Conservation (phyloP, 2,888 invertebrate genomes). For the Chrysomela aeneicollis region DNA sequence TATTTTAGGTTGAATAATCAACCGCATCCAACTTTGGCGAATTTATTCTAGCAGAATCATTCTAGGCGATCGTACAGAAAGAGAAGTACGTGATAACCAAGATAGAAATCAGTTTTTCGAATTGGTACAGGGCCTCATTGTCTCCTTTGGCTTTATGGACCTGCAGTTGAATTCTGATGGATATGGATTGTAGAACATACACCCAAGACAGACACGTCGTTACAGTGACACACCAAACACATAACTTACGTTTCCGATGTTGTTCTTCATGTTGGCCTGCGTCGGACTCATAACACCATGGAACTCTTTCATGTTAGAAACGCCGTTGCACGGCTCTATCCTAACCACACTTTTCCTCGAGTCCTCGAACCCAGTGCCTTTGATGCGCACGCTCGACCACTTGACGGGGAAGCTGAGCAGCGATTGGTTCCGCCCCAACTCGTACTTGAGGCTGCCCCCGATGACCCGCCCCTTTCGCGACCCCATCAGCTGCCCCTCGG, state of each 20-base stretch:
- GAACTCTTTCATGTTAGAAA: conserved; percentile 54
- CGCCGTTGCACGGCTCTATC: conserved; percentile 71
- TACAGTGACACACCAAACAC: conserved; percentile 25
- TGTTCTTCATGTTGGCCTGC: conserved; percentile 51
- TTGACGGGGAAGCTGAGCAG: conserved; percentile 62
- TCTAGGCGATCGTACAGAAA: too few species aligned
- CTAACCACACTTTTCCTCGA: conserved; percentile 71
- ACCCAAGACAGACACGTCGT: not conserved
- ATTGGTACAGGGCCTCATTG: too few species aligned
- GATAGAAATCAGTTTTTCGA: too few species aligned
- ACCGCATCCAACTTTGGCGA: too few species aligned
- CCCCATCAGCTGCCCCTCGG: conserved; percentile 28
- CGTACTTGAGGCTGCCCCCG: conserved; percentile 59
- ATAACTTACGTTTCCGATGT: conserved; percentile 59
- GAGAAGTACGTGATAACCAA: too few species aligned
- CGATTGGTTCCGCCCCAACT: conserved; percentile 57
- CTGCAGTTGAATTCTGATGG: too few species aligned
- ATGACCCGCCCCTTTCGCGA: conserved; percentile 39
- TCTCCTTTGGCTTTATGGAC: too few species aligned
- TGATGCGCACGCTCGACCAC: conserved; percentile 72
- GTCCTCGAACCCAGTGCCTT: conserved; percentile 70
- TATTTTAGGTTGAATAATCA: too few species aligned
- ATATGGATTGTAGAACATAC: not conserved
- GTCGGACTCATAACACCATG: conserved; percentile 55
- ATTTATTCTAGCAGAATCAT: too few species aligned